These are phyloP conservation scores for Daboia siamensis DNA, from an alignment of 2,113 vertebrate species.

Conservation along the genomic window DNA sequence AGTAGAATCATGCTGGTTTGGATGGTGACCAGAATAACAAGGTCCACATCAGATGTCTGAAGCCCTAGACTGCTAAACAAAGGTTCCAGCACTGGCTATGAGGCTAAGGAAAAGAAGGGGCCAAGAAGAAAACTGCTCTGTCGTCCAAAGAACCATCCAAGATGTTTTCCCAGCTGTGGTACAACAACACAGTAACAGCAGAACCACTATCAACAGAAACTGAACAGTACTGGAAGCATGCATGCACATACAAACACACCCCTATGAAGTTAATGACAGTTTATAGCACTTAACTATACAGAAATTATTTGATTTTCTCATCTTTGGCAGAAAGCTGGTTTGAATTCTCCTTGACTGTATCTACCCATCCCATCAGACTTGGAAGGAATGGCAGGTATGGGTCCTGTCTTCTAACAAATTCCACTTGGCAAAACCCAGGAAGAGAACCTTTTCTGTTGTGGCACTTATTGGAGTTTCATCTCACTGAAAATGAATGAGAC, in stretches of 20 bases:
- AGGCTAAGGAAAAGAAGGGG: neutral
- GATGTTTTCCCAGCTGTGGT: no score
- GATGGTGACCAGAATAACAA: neutral
- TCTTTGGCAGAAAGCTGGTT: neutral
- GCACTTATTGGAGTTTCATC: neutral
- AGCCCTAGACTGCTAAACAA: neutral
- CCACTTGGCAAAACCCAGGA: no score
- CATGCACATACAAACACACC: no score
- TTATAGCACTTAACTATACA: neutral
- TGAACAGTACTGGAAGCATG: no score
- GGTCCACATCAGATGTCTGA: neutral
- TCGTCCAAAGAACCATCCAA: neutral
- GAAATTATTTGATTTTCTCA: neutral
- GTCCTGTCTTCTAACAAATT: no score
- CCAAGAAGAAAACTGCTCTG: neutral
- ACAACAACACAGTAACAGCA: no score
- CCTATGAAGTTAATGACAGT: neutral
- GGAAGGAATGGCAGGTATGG: no score
- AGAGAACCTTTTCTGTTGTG: no score
- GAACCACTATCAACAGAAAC: no score
- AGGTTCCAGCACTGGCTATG: neutral
- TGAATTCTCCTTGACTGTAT: neutral
- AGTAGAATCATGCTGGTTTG: neutral
- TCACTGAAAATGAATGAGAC: neutral
- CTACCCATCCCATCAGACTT: no score